Percentiles rank a stretch among this genome's conserved stretches.
Evolutionary conservation across 2,888 invertebrate genomes (phyloP).

Genomic region (Pteria penguin): DNA sequence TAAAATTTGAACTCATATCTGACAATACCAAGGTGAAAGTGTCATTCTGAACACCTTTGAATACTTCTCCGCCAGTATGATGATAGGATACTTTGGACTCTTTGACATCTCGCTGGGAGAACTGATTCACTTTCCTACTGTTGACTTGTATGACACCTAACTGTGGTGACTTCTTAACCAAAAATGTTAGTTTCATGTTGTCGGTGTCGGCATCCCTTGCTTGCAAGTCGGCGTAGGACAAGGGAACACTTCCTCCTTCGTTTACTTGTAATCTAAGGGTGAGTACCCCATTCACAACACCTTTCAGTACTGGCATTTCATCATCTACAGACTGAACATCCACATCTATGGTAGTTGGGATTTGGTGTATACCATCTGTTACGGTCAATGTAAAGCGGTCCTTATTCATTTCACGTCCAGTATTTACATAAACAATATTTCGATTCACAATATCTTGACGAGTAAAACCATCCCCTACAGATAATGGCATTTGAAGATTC

Average conservation of each 20-base stretch:
- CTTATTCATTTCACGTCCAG: constrained; percentile 68
- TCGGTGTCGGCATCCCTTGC: constrained; percentile 75
- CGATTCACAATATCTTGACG: constrained; percentile 70
- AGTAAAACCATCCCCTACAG: constrained; percentile 71
- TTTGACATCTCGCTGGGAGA: constrained; percentile 75
- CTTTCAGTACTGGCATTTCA: constrained; percentile 69
- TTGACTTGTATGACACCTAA: constrained; percentile 67
- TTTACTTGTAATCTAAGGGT: constrained; percentile 65
- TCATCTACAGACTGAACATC: constrained; percentile 73
- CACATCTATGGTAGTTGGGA: constrained; percentile 74
- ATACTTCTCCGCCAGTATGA: constrained; percentile 77
- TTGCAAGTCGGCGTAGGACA: constrained; percentile 65
- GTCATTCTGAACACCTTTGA: constrained; percentile 64
- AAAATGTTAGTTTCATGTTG: constrained; percentile 69
- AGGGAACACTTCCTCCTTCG: constrained; percentile 66
- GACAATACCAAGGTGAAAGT: constrained; percentile 72
- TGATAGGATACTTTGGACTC: constrained; percentile 69
- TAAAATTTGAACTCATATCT: constrained; percentile 68
- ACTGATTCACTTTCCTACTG: constrained; percentile 64
- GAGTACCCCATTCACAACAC: constrained; percentile 59
- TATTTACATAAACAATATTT: constrained; percentile 72
- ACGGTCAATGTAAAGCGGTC: constrained; percentile 77
- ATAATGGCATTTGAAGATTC: constrained; percentile 60
- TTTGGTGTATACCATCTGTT: constrained; percentile 78
- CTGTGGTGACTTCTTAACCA: constrained; percentile 66